Base-by-base conservation (phyloP, 2,797 vertebrate genomes). In the Oceanodroma leucorhoa region DNA sequence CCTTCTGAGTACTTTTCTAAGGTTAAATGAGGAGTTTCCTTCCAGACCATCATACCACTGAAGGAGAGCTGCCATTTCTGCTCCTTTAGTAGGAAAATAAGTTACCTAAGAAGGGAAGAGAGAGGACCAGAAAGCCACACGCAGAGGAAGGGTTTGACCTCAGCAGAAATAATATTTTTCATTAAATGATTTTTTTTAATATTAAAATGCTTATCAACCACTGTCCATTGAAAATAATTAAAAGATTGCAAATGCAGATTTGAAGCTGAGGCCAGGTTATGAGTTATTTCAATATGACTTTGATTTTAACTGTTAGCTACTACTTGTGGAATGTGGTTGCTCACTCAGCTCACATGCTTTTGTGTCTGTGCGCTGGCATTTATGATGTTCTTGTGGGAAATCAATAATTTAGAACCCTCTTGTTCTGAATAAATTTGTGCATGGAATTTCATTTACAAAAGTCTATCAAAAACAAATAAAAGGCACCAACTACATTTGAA, bases 391-490 rank as follows among this genome's bases (percentile, higher is more conserved):
- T 60, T 84, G 55, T 84, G 85, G 60, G 78, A 96, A 96, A 93
- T 94, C 71, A 87, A 2, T 93, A 77, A 70, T 95, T 96, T 67
- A 90, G 80, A 73, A 80, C 36, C 34, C n/a, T 70, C 83, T 84
- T 73, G 30, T 61, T 18, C 1, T 72, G 40, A 90, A 82, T 86
- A 89, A 86, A 90, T 94, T 91, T 94, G 43, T 77, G 41, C n/a
- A 5, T 87, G 60, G 60, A 90, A 91, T 87, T 90, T 62, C 45
- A 64, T 87, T 89, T 91, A 36, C 70, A 83, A 19, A 93, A 93
- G 53, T 64, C 66, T 71, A 53, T 80, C 78, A 84, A 89, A 96
- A 96, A 26, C 40, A 95, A 94, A 90, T 84, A 92, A 71, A 94
- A 92, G 57, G 15, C 83, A 87, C 55, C 36, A 84, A 46, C 41